Evolutionary conservation across 37 sponge, comb jelly and placozoan species (phyloP), one percentile per base, ranked within the genome.

Genomic region (Mnemiopsis leidyi): DNA sequence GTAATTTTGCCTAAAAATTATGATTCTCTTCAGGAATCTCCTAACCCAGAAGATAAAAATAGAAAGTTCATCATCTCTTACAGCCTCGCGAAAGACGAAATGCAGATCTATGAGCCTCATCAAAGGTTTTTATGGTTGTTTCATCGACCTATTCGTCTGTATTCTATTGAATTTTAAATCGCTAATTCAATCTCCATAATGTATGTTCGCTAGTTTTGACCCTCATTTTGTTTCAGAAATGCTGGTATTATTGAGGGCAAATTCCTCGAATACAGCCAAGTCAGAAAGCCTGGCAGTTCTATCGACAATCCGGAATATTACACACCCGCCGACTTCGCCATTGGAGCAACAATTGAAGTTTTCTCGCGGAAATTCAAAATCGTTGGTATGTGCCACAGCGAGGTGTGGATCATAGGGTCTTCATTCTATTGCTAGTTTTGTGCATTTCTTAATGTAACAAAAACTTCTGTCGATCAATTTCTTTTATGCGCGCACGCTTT

Each of bases 221-320:
- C n/a, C n/a, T n/a, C n/a, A 48, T 13, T 48, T 13, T 13, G 13
- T 48, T 48, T 48, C 92, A 97, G 98, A 82, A 98, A 98, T 94
- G 95, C 98, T 82, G 98, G 98, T 18, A 98, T 98, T 30, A 68
- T 96, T 0, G 98, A 95, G 39, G 98, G 98, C 40, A 95, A 96
- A 92, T 98, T 98, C 83, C 95, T 98, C 13, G 97, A 97, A 82
- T 73, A 94, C 34, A 96, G 94, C 5, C 92, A 94, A 75, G 96
- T 97, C 3, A 69, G 94, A 38, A 98, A 97, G 69, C 97, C 97
- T 0, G 95, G 95, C 32, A 94, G 94, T 38, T 68, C 94, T 32
- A 29, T 95, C 0, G 95, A 98, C 68, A 93, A 93, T 2, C 97
- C 97, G 2, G 94, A 94, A 23, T 98, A 93, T 93, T 98, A 98